These are phyloP conservation scores for Eleutherodactylus coqui DNA, from an alignment of 2,797 vertebrate genomes.

Conservation along the genomic window DNA sequence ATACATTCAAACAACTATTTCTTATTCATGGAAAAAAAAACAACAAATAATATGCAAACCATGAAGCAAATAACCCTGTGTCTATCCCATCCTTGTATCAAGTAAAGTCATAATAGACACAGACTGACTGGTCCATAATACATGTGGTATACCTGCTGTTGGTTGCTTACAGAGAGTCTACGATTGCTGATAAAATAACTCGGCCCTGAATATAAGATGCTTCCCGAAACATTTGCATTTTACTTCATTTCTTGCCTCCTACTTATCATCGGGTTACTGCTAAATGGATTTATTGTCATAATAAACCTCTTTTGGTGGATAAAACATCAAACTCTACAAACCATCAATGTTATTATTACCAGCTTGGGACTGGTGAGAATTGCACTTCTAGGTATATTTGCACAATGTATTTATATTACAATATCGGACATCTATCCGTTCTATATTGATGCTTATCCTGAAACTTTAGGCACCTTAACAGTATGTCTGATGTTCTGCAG, in stretches of 20 bases:
- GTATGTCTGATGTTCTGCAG: not conserved
- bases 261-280: not conserved
- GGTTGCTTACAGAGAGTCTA: not conserved
- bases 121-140: not conserved
- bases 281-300: conserved; percentile 39
- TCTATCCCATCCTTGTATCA: not conserved
- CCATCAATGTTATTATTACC: conserved; percentile 2
- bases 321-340: not conserved
- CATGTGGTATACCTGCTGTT: not conserved
- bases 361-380: conserved; percentile 22
- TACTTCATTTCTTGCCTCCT: not conserved
- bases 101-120: not conserved
- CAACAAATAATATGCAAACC: conserved; percentile 27
- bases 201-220: not conserved
- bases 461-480: not conserved
- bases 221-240: not conserved
- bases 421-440: not conserved
- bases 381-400: not conserved
- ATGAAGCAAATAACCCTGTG: not conserved
- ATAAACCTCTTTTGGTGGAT: not conserved
- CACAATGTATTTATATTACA: not conserved
- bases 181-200: not conserved
- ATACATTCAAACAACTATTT: too few species aligned
- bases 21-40: too few species aligned
- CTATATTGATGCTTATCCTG: too few species aligned